A percentile compares a stretch with the other conserved stretches of the same genome.
phyloP scores from a whole-genome alignment of 2,113 vertebrate genomes.

The Pterocles gutturalis region DNA sequence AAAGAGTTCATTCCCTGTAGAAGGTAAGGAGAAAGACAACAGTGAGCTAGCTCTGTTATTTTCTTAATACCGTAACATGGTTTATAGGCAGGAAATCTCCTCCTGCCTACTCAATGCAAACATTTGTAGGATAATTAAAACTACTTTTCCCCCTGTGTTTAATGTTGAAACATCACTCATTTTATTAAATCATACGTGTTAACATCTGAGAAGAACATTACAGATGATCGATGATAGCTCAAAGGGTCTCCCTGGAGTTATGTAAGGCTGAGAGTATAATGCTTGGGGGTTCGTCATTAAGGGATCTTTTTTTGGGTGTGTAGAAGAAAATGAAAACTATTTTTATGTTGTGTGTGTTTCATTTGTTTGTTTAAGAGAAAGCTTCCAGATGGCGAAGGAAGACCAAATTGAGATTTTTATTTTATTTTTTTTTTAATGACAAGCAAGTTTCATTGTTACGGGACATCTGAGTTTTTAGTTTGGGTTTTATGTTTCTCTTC shows the following conservation, averaged over 20 bases:
- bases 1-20: not conserved
- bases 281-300: not conserved
- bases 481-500: not conserved
- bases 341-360: not conserved
- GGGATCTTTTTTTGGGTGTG: not conserved
- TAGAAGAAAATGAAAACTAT: not conserved
- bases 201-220: not conserved
- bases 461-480: not conserved
- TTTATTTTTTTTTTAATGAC: not conserved
- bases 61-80: not conserved
- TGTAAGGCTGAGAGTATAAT: not conserved
- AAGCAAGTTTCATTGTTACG: not conserved
- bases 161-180: not conserved
- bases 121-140: not conserved
- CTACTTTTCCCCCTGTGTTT: not conserved
- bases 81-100: not conserved
- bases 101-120: not conserved
- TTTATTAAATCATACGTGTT: not conserved
- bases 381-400: not conserved
- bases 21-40: not conserved
- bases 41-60: not conserved
- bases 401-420: not conserved
- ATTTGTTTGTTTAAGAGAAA: not conserved
- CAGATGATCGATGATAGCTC: not conserved
- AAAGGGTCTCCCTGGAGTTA: not conserved